These are phyloP conservation scores for Tribolium madens DNA, from an alignment of 1,140 invertebrate genomes.

Conservation along the genomic window DNA sequence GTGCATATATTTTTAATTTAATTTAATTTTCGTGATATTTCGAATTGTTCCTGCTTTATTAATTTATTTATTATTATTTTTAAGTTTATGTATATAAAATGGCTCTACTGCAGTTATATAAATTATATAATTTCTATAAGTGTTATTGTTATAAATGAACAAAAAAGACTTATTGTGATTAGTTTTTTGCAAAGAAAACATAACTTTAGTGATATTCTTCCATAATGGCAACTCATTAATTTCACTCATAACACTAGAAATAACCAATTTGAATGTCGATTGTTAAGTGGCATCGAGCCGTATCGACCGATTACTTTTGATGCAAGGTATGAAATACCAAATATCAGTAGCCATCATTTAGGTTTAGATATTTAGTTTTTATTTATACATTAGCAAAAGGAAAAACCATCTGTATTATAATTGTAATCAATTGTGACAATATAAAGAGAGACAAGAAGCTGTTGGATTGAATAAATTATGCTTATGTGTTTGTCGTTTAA, in stretches of 20 bases:
- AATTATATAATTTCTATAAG: conserved; percentile 33
- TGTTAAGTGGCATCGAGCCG: conserved; percentile 16
- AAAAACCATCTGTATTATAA: conserved; percentile 45
- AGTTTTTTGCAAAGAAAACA: conserved; percentile 13
- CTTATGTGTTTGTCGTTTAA: conserved; percentile 59
- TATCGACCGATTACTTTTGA: conserved; percentile 2
- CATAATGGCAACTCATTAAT: conserved; percentile 26
- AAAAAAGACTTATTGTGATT: conserved; percentile 41
- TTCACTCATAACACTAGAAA: conserved; percentile 29
- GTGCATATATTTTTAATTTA: conserved; percentile 19
- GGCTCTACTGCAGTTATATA: conserved; percentile 30
- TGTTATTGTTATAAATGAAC: conserved; percentile 25
- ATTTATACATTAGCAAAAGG: conserved; percentile 31
- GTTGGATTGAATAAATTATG: conserved; percentile 57
- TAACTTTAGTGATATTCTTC: conserved; percentile 32
- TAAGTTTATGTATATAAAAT: conserved; percentile 38
- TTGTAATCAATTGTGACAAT: conserved; percentile 64
- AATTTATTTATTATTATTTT: conserved; percentile 40
- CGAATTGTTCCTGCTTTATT: conserved; percentile 26
- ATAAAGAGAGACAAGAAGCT: conserved; percentile 57
- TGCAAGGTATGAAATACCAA: conserved; percentile 38
- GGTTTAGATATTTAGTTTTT: conserved; percentile 45
- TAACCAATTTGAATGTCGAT: conserved; percentile 17
- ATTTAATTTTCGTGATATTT: conserved; percentile 40
- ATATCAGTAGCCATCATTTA: conserved; percentile 43